A percentile compares a stretch with the other conserved stretches of the same genome.
phyloP scores from a whole-genome alignment of 2,797 vertebrate species.

The Onychomys arenicola region DNA sequence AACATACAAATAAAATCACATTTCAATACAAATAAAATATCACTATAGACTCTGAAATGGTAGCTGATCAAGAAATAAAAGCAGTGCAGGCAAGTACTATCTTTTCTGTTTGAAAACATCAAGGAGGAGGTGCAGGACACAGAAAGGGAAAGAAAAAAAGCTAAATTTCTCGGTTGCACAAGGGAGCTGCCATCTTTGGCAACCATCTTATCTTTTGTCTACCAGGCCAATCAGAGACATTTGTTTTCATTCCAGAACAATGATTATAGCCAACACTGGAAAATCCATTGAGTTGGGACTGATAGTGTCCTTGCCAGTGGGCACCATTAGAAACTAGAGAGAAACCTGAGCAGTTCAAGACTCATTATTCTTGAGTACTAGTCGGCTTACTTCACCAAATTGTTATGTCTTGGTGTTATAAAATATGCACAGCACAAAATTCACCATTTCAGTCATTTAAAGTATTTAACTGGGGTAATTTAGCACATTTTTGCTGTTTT shows the following conservation, averaged over 20 bases:
- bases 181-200: background rate
- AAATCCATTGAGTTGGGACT: background rate
- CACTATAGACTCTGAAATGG: constrained; percentile 11
- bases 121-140: background rate
- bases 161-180: background rate
- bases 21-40: too few relatives aligned
- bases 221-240: background rate
- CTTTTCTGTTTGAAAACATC: background rate
- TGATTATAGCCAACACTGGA: background rate
- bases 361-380: background rate
- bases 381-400: background rate
- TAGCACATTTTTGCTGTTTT: background rate
- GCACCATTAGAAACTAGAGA: background rate
- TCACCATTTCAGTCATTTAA: background rate
- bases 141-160: background rate
- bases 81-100: background rate
- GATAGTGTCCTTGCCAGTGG: background rate
- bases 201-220: background rate
- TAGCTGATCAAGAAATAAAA: background rate
- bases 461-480: background rate
- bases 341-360: background rate
- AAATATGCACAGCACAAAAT: background rate
- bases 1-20: too few relatives aligned
- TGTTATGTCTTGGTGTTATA: background rate
- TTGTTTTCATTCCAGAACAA: background rate